phyloP scores from a whole-genome alignment of 2,113 vertebrate species.

The Proteles cristata region DNA sequence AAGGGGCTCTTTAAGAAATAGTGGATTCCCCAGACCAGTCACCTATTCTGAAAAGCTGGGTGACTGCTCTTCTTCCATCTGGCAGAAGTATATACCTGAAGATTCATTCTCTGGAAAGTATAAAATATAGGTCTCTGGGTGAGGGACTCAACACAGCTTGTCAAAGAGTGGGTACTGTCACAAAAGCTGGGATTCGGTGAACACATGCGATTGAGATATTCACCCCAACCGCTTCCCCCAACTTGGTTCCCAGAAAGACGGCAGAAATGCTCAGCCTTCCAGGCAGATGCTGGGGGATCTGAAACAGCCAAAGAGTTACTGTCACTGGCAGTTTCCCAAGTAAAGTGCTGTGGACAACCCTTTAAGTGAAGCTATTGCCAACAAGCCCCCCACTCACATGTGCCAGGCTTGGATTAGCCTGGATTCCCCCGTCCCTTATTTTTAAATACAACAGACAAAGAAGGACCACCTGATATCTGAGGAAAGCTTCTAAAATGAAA shows the following conservation, averaged over 20 bases:
- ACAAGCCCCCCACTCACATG: neutral
- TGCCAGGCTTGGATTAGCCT: neutral
- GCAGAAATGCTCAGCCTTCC: neutral
- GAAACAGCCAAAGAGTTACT: neutral
- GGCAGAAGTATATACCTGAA: neutral
- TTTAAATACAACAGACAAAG: neutral
- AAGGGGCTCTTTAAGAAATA: neutral
- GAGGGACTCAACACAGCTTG: neutral
- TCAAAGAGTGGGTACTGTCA: too few species aligned
- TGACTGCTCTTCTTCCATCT: neutral
- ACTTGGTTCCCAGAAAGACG: neutral
- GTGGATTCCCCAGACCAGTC: neutral
- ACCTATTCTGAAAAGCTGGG: neutral
- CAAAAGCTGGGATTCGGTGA: neutral
- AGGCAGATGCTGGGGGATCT: neutral
- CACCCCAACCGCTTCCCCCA: too few species aligned
- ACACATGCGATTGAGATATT: neutral
- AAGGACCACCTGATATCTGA: neutral
- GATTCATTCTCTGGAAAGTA: neutral
- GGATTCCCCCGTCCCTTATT: neutral
- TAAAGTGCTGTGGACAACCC: neutral
- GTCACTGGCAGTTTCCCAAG: neutral
- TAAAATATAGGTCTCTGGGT: neutral
- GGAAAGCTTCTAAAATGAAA: neutral
- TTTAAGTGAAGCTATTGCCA: neutral